Evolutionary conservation across 2,797 vertebrate genomes (phyloP), one percentile per base, ranked within the genome.

Genomic region (Cuculus canorus): DNA sequence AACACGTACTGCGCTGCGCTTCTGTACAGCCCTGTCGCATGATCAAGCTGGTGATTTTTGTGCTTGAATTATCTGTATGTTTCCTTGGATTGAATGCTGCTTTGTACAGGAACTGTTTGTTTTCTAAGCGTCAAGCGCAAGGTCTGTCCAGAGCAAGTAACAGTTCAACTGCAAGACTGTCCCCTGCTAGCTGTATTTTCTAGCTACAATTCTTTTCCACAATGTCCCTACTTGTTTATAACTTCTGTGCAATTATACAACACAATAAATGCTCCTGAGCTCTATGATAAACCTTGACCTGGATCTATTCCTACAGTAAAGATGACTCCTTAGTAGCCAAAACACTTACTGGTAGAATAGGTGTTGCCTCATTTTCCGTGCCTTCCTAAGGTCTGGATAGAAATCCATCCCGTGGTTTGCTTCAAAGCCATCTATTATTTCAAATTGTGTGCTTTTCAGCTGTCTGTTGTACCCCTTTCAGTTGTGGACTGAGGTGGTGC

Each of bases 21-120:
- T 87, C 88, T 88, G 93, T 80, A n/a, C 9, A 61, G 90, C 93
- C 92, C 93, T 90, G 32, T 90, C 53, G 27, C 88, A 35, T 86
- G 92, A 82, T 90, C 93, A 91, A 91, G 90, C 85, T 82, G 90
- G 73, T 91, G 94, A 61, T 41, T 85, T 95, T 61, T 95, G 90
- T 82, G 92, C 87, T 91, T 88, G 86, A 86, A 52, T 76, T 86
- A 35, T 54, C 81, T 76, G 75, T 90, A 35, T 65, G 54, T 95
- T 95, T 70, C 93, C 92, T 91, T 87, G 88, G 93, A 57, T 72
- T 87, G 60, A 73, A 30, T 77, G 79, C 78, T 79, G 52, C 90
- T 72, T 72, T 50, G 87, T 87, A 68, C 92, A 95, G 84, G 91
- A 85, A 69, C 90, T 70, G 64, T 80, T 47, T 77, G 86, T 69